Conservation (phyloP, 2,113 vertebrate genomes). For the Antechinus flavipes region DNA sequence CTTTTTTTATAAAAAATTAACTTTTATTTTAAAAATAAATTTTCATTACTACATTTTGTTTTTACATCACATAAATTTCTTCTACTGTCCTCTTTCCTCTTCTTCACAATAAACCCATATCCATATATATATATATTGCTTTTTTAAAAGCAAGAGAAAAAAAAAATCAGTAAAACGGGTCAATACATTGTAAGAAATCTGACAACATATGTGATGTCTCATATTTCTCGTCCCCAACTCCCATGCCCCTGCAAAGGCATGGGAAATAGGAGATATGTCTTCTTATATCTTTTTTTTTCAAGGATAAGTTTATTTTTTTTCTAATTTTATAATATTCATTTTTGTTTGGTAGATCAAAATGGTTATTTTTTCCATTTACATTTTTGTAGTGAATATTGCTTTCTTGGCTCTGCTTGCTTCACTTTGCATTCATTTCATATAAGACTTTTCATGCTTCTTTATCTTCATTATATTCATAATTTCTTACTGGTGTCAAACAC, state of each 20-base stretch:
- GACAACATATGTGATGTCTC: not conserved
- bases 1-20: not conserved
- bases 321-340: not conserved
- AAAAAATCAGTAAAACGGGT: not conserved
- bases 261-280: not conserved
- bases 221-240: not conserved
- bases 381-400: not conserved
- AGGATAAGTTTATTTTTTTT: not conserved
- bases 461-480: not conserved
- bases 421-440: not conserved
- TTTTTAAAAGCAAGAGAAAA: not conserved
- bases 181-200: not conserved
- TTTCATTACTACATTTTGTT: not conserved
- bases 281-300: not conserved
- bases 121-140: no score
- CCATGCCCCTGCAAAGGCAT: not conserved
- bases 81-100: not conserved
- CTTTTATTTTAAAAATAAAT: not conserved
- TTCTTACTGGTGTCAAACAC: not conserved
- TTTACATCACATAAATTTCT: not conserved
- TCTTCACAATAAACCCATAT: not conserved
- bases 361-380: not conserved
- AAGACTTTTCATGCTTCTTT: not conserved
- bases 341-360: not conserved
- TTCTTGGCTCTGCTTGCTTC: not conserved